Percentiles rank a stretch among this genome's conserved stretches.
phyloP scores from a whole-genome alignment of 2,113 vertebrate genomes.

The Pontoporia blainvillei region DNA sequence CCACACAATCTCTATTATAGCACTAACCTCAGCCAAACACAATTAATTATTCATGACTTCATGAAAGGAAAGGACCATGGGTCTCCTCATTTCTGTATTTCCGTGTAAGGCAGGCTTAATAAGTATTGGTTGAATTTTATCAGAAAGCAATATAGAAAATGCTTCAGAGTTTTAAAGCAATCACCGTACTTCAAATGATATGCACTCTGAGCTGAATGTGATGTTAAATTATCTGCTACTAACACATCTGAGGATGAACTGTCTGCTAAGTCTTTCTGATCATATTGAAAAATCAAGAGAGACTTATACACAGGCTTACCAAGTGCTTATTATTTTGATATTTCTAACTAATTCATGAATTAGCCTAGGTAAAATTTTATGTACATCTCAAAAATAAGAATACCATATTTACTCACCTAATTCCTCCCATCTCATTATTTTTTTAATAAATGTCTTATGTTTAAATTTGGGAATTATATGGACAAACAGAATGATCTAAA shows the following conservation, averaged over 20 bases:
- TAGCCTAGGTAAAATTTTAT: not conserved
- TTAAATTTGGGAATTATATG: not conserved
- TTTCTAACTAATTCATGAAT: conserved; percentile 18
- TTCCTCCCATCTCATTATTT: not conserved
- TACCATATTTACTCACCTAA: not conserved
- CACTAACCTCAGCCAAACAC: not conserved
- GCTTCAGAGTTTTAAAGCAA: not conserved
- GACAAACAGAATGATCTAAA: conserved; percentile 20
- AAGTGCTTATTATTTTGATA: not conserved
- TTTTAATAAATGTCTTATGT: not conserved
- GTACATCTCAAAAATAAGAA: not conserved
- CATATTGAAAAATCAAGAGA: conserved; percentile 1
- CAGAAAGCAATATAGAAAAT: not conserved
- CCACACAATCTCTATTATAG: not conserved
- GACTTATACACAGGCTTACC: not conserved
- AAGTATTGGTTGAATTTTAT: not conserved
- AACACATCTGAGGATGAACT: not conserved
- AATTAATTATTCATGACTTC: not conserved
- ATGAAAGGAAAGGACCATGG: not conserved
- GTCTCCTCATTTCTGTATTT: not conserved
- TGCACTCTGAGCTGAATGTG: not conserved
- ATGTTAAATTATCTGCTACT: not conserved
- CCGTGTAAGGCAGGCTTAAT: not conserved
- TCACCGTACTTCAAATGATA: not conserved
- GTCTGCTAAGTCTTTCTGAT: not conserved